Conservation (phyloP, 37 sponge, comb jelly and placozoan species). For the Theonella swinhoei region DNA sequence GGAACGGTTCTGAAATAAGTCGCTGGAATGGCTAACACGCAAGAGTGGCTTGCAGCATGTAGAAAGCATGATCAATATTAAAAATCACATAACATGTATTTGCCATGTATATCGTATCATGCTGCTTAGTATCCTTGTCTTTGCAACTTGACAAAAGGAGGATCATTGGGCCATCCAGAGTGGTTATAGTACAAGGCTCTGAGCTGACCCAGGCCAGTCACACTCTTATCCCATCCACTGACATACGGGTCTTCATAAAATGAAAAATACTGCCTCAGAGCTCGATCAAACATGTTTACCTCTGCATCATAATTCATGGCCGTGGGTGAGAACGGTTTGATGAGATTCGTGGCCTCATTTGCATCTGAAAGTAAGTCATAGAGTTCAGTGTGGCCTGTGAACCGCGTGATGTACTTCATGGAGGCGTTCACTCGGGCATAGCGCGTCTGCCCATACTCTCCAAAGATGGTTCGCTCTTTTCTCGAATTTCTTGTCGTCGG, state of each 20-base stretch:
- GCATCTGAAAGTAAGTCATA: constrained; percentile 51
- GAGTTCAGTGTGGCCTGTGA: constrained; percentile 59
- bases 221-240: constrained; percentile 72
- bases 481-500: neutral
- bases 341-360: constrained; percentile 53
- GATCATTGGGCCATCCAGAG: constrained; percentile 58
- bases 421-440: constrained; percentile 26
- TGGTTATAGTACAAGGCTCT: constrained; percentile 58
- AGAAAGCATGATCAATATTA: no score
- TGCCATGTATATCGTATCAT: no score
- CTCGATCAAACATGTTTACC: neutral
- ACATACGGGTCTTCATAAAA: constrained; percentile 73
- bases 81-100: no score
- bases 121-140: neutral
- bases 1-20: no score
- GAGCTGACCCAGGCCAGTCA: constrained; percentile 67
- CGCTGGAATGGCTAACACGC: no score
- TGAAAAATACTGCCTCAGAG: constrained; percentile 57
- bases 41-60: no score
- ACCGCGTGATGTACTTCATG: constrained; percentile 49
- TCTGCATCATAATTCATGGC: neutral
- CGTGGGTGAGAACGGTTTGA: neutral
- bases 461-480: constrained; percentile 44
- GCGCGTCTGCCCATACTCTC: constrained; percentile 75
- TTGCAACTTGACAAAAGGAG: constrained; percentile 43